A percentile compares a stretch with the other conserved stretches of the same genome.
These are phyloP conservation scores for Sericinus montela DNA, from an alignment of 2,888 invertebrate species.

Conservation along the genomic window DNA sequence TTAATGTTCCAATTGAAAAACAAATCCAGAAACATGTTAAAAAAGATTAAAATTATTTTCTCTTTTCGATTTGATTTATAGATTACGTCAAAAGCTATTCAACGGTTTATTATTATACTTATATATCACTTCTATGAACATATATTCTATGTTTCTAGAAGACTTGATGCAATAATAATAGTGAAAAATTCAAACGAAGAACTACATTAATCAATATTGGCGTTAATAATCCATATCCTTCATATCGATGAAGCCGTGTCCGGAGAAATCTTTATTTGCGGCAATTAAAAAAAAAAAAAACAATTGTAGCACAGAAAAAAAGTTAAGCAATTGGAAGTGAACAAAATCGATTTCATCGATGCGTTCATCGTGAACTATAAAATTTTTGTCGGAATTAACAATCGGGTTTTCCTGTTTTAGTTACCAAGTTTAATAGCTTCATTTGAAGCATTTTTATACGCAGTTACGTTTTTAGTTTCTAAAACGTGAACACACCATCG, in stretches of 20 bases:
- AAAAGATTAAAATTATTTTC: too few species aligned
- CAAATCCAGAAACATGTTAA: too few species aligned
- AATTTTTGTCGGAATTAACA: neutral
- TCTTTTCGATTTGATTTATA: too few species aligned
- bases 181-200: neutral
- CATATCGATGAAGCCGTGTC: constrained; percentile 8
- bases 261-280: neutral
- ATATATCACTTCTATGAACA: too few species aligned
- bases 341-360: neutral
- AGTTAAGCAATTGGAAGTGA: neutral
- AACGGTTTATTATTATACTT: too few species aligned
- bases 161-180: too few species aligned
- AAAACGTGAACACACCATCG: too few species aligned
- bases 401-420: neutral
- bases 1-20: too few species aligned
- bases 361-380: neutral
- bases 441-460: neutral
- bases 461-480: neutral
- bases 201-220: neutral
- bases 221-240: neutral
- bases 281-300: neutral
- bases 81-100: too few species aligned
- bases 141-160: too few species aligned
- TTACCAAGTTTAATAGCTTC: neutral
- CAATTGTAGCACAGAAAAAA: neutral